Conservation (phyloP, 2,888 invertebrate species). For the Synergus gifuensis region DNA sequence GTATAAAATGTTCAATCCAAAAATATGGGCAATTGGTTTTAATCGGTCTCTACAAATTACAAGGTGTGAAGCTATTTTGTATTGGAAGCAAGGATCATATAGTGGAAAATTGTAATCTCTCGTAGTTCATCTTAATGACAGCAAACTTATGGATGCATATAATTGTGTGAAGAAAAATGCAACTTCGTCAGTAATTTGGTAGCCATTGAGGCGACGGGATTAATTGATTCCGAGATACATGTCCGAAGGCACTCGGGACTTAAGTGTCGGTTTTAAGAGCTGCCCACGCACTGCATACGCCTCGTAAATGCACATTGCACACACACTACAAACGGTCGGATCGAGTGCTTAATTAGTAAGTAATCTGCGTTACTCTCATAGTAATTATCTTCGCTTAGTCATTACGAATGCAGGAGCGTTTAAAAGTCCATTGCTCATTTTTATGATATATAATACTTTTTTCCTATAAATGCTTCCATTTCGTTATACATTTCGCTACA, state of each 20-base stretch:
- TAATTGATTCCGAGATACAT: constrained; percentile 21
- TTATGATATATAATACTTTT: too few species aligned
- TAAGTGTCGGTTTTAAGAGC: constrained; percentile 13
- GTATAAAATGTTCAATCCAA: neutral
- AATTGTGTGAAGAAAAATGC: constrained; percentile 9
- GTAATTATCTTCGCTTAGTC: constrained; percentile 21
- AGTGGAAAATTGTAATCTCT: neutral
- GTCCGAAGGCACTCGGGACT: neutral
- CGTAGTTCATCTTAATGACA: neutral
- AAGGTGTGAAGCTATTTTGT: constrained; percentile 17
- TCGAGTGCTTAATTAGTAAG: constrained; percentile 26
- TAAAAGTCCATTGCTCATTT: neutral
- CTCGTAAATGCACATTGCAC: constrained; percentile 16
- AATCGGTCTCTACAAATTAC: constrained; percentile 14
- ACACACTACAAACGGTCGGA: constrained; percentile 1
- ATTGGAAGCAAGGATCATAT: neutral
- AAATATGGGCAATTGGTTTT: constrained; percentile 9
- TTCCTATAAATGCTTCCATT: too few species aligned
- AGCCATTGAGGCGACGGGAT: neutral
- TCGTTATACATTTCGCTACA: too few species aligned
- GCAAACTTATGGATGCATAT: neutral
- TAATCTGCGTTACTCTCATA: neutral
- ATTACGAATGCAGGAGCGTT: constrained; percentile 4
- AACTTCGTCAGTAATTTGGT: neutral
- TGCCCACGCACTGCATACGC: constrained; percentile 20